Evolutionary conservation across 2,797 vertebrate genomes (phyloP), one percentile per base, ranked within the genome.

Genomic region (Chaetodon trifasciatus): DNA sequence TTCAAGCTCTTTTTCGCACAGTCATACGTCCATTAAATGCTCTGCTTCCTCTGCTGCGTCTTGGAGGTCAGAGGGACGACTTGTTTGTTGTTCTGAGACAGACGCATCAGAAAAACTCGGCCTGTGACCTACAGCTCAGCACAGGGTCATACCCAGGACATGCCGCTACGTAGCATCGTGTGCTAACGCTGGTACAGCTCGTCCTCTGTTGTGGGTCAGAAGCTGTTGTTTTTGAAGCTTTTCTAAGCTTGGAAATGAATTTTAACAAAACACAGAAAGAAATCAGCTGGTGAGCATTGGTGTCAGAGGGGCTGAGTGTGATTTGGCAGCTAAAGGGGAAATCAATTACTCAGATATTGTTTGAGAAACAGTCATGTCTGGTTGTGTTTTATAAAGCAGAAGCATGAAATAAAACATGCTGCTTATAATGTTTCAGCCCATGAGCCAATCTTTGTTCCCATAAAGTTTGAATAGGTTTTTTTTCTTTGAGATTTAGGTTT

Each of bases 1-100:
- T n/a, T 74, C 53, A 10, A 8, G 44, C 49, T 73, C 9, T 47
- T 42, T 74, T 72, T 69, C 39, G 62, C 44, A 2, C 42, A 10
- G 9, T 11, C 56, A 28, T 24, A 6, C 67, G 40, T 72, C 64
- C 32, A 50, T 40, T 76, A 40, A 63, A 64, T 8, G 32, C 35
- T 61, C 62, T 57, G 46, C 61, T 83, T 74, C 53, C 62, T 67
- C 11, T 40, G 19, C 52, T 52, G 5, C 37, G 4, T 79, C 69
- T 8, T 0, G 7, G 53, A 56, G 72, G 53, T 46, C 4, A 47
- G 53, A 72, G 6, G n/a, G 69, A 50, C 24, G 32, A 32, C 47
- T 23, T 44, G 65, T 74, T 73, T 79, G 65, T 73, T 73, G 63
- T 70, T 19, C 32, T 66, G 35, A 65, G 61, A 66, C 37, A 8